Evolutionary conservation across 1,140 invertebrate species (phyloP), one percentile per base, ranked within the genome.

Genomic region (Drosophila rufa): DNA sequence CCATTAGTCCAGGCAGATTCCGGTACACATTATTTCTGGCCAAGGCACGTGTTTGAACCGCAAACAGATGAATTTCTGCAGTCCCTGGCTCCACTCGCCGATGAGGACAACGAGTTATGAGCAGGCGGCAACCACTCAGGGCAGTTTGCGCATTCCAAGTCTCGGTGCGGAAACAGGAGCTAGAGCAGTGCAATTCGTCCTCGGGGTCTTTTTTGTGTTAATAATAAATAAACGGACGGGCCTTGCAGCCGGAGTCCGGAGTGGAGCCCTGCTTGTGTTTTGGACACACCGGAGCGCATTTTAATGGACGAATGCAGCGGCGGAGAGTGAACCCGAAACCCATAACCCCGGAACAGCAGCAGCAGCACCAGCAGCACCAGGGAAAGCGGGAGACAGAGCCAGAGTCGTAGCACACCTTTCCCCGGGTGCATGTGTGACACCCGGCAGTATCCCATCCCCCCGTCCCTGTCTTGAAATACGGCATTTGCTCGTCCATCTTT

Each of bases 401-500:
- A 43, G 45, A 42, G 43, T 15, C 62, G 40, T 14, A 47, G 48
- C 62, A 59, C 80, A 67, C 68, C 77, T 79, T 79, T 74, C 58
- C 42, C 77, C 38, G 50, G 58, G 47, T 79, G 74, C 80, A 82
- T 82, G 79, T 82, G 67, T 82, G 74, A 82, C 80, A 82, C 80
- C 75, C 53, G 43, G 55, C 38, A 15, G 14, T 30, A 48, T 27
- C 43, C 55, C 43, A 30, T 22, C 53, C 38, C 47, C 27, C 45
- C 17, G n/a, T 25, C 45, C 33, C 48, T 60, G 51, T 74, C 85
- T 79, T 89, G 85, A 90, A 89, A 90, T 90, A 90, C 84, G 81
- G 84, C 85, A 84, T 89, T 89, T 90, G 84, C 85, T 90, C 91
- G 90, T 90, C 85, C 90, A 90, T 92, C 92, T 90, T 92, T 92